phyloP scores from a whole-genome alignment of 2,888 invertebrate genomes.

The Strigamia transsilvanica region DNA sequence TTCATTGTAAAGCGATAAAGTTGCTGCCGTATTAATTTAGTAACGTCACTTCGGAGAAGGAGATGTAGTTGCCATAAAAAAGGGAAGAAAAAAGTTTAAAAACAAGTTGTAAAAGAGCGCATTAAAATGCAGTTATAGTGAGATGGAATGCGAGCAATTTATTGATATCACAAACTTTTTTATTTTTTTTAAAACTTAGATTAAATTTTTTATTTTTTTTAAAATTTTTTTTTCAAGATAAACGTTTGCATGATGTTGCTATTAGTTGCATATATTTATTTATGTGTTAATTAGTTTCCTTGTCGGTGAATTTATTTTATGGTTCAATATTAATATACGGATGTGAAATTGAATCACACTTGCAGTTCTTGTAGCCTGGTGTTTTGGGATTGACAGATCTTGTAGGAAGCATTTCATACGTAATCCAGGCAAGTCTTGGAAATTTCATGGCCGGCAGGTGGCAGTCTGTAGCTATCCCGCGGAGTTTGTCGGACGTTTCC shows the following conservation, averaged over 20 bases:
- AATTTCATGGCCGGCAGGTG: conserved; percentile 38
- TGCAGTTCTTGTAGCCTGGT: background rate
- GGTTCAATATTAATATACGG: background rate
- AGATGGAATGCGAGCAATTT: conserved; percentile 9
- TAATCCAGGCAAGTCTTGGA: background rate
- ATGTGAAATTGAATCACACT: background rate
- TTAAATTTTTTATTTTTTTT: too few species aligned
- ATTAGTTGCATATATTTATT: too few species aligned
- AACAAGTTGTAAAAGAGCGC: background rate
- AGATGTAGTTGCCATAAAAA: conserved; percentile 14
- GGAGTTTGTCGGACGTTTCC: conserved; percentile 22
- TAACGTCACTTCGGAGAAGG: conserved; percentile 16
- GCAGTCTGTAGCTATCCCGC: conserved; percentile 5
- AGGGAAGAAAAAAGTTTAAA: background rate
- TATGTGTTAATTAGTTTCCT: too few species aligned
- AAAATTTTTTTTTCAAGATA: too few species aligned
- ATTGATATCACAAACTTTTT: background rate
- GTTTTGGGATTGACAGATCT: background rate
- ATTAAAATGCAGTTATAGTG: background rate
- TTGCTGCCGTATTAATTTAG: conserved; percentile 16
- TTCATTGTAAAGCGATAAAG: conserved; percentile 31
- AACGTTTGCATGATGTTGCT: too few species aligned
- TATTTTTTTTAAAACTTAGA: too few species aligned
- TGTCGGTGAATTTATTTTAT: too few species aligned
- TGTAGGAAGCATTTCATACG: conserved; percentile 7